Conservation (phyloP, 2,888 invertebrate species). For the Polietes domitor region DNA sequence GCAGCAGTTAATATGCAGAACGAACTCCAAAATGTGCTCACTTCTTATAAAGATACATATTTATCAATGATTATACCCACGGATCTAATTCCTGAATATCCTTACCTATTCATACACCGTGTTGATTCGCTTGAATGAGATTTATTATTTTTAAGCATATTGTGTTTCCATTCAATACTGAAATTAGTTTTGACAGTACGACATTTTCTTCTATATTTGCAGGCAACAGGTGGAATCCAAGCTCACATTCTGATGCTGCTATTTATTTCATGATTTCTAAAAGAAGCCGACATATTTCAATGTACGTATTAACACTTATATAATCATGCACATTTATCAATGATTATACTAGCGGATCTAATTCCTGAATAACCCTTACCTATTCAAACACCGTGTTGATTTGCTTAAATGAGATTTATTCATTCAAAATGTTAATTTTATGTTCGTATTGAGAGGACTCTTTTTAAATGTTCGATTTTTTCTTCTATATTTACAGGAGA, state of each 20-base stretch:
- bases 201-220: neutral
- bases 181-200: neutral
- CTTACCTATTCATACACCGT: conserved; percentile 57
- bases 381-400: conserved; percentile 25
- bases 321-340: conserved; percentile 47
- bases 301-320: too few relatives aligned
- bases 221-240: too few relatives aligned
- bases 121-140: conserved; percentile 52
- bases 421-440: too few relatives aligned
- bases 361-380: conserved; percentile 70
- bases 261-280: too few relatives aligned
- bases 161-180: neutral
- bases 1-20: too few relatives aligned
- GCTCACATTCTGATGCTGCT: too few relatives aligned
- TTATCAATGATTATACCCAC: conserved; percentile 68
- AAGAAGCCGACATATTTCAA: too few relatives aligned
- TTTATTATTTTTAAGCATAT: conserved; percentile 8
- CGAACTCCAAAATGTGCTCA: too few relatives aligned
- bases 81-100: conserved; percentile 72
- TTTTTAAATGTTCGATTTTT: too few relatives aligned
- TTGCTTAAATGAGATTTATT: too few relatives aligned
- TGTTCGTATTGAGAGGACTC: too few relatives aligned
- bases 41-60: too few relatives aligned
- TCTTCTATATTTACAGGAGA: neutral
- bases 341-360: conserved; percentile 72